These are phyloP conservation scores for Parochlus steinenii DNA, from an alignment of 2,888 invertebrate species.

Conservation along the genomic window DNA sequence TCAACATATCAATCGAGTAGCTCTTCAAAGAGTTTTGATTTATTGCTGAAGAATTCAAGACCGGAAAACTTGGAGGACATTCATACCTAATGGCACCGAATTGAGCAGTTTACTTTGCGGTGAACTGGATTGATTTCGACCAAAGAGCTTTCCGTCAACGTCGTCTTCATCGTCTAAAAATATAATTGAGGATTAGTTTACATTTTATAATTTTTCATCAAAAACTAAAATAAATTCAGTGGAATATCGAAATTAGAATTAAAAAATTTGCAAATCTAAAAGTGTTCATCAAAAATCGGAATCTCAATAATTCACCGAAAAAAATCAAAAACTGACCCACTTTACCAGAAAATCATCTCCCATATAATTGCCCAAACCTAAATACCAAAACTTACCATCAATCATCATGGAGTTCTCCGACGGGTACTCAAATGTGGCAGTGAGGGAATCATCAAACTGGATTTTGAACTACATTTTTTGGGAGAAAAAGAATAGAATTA, in stretches of 20 bases:
- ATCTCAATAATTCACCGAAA: background rate
- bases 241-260: no score
- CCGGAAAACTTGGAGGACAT: no score
- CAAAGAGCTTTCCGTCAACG: conserved; percentile 8
- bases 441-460: conserved; percentile 75
- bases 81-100: conserved; percentile 10
- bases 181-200: background rate
- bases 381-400: conserved; percentile 32
- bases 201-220: background rate
- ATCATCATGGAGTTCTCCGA: conserved; percentile 70
- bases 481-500: conserved; percentile 15
- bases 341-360: conserved; percentile 17
- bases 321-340: conserved; percentile 1
- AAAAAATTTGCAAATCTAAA: no score
- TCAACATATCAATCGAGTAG: no score
- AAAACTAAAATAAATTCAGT: background rate
- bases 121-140: background rate
- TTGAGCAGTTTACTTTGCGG: conserved; percentile 4
- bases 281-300: background rate
- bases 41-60: no score
- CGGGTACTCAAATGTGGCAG: conserved; percentile 84
- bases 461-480: conserved; percentile 57
- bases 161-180: conserved; percentile 7
- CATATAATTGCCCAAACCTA: conserved; percentile 23
- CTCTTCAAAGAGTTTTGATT: no score